phyloP scores from a whole-genome alignment of 2,888 invertebrate species.

The Drosophila prolongata region DNA sequence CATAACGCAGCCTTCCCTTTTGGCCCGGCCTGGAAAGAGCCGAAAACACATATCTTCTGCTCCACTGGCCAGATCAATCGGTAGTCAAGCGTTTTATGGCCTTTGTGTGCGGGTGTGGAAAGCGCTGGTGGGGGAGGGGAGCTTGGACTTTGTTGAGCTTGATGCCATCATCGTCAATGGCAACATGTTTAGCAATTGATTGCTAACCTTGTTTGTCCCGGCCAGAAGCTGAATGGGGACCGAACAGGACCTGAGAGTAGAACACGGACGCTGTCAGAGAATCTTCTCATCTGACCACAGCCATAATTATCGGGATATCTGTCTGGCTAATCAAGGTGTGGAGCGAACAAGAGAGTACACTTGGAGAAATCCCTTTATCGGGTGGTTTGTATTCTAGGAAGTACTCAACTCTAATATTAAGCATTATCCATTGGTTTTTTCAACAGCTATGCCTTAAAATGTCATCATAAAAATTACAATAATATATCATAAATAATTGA shows the following conservation, averaged over 20 bases:
- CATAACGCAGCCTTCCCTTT: not conserved
- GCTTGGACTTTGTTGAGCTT: constrained; percentile 6
- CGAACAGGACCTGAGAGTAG: constrained; percentile 1
- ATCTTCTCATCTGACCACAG: constrained; percentile 1
- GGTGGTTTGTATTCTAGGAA: too few species aligned
- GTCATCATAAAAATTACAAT: too few species aligned
- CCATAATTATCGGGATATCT: constrained; percentile 46
- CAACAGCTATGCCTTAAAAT: too few species aligned
- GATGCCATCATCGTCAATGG: constrained; percentile 44
- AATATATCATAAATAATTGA: too few species aligned
- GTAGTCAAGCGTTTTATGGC: constrained; percentile 46
- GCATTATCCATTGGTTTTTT: too few species aligned
- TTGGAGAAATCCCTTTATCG: not conserved
- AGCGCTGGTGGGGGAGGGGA: not conserved
- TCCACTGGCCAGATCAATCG: constrained; percentile 24
- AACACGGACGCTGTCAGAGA: constrained; percentile 3
- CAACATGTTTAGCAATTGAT: constrained; percentile 61
- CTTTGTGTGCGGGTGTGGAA: constrained; percentile 32
- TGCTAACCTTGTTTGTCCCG: constrained; percentile 44
- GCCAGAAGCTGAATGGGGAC: constrained; percentile 8
- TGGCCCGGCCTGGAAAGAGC: not conserved
- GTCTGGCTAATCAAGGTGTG: constrained; percentile 47
- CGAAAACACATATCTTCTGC: constrained; percentile 41
- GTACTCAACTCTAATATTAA: too few species aligned
- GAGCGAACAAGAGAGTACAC: constrained; percentile 1